phyloP scores from a whole-genome alignment of 2,888 invertebrate species.

The Megamerina dolium region DNA sequence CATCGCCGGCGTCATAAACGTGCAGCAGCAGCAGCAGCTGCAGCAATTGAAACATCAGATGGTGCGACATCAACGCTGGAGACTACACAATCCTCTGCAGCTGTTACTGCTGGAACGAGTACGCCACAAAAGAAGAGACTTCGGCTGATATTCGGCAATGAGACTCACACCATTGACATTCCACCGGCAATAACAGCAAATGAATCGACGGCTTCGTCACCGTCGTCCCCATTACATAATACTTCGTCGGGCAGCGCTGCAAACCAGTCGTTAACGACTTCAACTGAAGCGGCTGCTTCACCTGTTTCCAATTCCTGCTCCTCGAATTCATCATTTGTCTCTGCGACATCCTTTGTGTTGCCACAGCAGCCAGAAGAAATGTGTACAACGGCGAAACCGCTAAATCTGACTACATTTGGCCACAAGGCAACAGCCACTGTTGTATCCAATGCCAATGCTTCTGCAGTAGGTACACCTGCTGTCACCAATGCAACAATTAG shows the following conservation, averaged over 20 bases:
- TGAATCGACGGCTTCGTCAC: slow-evolving; percentile 14
- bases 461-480: neutral
- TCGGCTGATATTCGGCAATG: slow-evolving; percentile 81
- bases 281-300: slow-evolving; percentile 24
- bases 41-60: slow-evolving; percentile 8
- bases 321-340: slow-evolving; percentile 32
- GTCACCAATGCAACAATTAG: neutral
- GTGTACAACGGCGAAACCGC: slow-evolving; percentile 10
- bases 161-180: slow-evolving; percentile 82
- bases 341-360: slow-evolving; percentile 26
- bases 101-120: slow-evolving; percentile 10
- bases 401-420: slow-evolving; percentile 11
- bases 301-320: slow-evolving; percentile 19
- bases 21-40: slow-evolving; percentile 5
- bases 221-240: slow-evolving; percentile 12
- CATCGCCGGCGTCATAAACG: slow-evolving; percentile 20
- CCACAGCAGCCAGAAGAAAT: slow-evolving; percentile 13
- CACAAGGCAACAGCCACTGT: slow-evolving; percentile 9
- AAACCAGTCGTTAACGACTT: slow-evolving; percentile 23
- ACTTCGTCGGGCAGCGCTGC: slow-evolving; percentile 17
- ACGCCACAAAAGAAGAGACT: slow-evolving; percentile 77
- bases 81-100: slow-evolving; percentile 3
- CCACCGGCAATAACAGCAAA: slow-evolving; percentile 46
- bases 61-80: slow-evolving; percentile 15
- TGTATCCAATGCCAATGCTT: neutral